Base-by-base conservation (phyloP, 2,113 vertebrate species). In the Pitta sordida region DNA sequence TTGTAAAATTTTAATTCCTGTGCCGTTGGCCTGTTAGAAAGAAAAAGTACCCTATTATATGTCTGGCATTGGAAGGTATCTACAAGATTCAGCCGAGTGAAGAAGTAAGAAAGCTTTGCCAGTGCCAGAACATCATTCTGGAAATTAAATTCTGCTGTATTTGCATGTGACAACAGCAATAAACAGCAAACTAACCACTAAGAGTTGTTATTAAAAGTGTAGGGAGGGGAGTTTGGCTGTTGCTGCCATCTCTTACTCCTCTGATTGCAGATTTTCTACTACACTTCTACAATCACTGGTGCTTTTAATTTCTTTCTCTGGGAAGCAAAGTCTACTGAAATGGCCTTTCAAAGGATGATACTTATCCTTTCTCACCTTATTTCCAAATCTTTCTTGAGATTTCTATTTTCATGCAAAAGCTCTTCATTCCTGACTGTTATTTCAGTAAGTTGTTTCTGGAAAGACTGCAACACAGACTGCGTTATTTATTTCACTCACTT, bases 1-100 rank as follows among this genome's bases (percentile, higher is more conserved):
- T 98, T 98, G 97, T 98, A 98, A 88, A 98, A 95, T 96, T 97
- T 98, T 84, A 98, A 88, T 41, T 98, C 98, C 79, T 97, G 97
- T 46, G 94, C 91, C 44, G 98, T 97, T 20, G 98, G 98, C 91
- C 98, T 98, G 48, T 34, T 81, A 62, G 83, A 80, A 93, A 88
- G 58, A 88, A 95, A 94, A 82, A 59, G 11, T 14, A 51, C 39
- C 13, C 24, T 18, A 27, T 80, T 76, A 20, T 49, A 59, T n/a
- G 8, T 23, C 94, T 76, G 86, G n/a, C 70, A 70, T 69, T 73
- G 88, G 76, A 34, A 34, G 55, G 23, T 23, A 49, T 8, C 29
- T 34, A 37, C 49, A 67, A 59, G 85, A 86, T 43, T 73, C 14
- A 58, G 63, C 23, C 64, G 93, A 70, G 51, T 0, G 0, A 80